Conservation (phyloP, 1,140 invertebrate species). For the Drosophila varians region DNA sequence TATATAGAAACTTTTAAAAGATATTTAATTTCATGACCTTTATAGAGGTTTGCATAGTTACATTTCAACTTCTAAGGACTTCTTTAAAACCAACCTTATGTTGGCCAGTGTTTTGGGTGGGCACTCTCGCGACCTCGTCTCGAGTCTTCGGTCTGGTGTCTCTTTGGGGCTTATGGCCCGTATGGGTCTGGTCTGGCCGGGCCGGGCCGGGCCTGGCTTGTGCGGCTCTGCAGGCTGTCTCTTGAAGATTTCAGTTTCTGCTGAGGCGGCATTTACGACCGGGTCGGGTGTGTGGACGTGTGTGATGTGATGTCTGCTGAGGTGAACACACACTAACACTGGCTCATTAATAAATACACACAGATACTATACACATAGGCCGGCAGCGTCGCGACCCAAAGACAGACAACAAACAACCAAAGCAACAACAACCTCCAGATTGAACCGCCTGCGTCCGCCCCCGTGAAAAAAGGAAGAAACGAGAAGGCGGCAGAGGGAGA, state of each 20-base stretch:
- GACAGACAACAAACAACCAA: constrained; percentile 56
- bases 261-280: constrained; percentile 47
- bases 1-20: too few species aligned
- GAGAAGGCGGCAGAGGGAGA: constrained; percentile 27
- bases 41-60: too few species aligned
- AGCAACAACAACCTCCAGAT: constrained; percentile 53
- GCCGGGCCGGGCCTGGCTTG: background rate
- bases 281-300: background rate
- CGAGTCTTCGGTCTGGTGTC: constrained; percentile 39
- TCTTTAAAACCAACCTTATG: background rate
- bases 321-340: constrained; percentile 58
- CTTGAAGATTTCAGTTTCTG: constrained; percentile 74
- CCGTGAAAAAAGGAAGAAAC: constrained; percentile 7
- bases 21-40: too few species aligned
- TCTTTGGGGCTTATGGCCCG: constrained; percentile 27
- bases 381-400: constrained; percentile 63
- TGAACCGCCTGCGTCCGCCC: constrained; percentile 36
- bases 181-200: constrained; percentile 27
- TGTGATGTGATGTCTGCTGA: constrained; percentile 27
- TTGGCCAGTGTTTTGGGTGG: constrained; percentile 24
- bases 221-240: constrained; percentile 48
- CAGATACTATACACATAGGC: constrained; percentile 33
- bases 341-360: constrained; percentile 39
- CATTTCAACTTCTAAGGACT: too few species aligned
- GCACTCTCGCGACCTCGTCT: constrained; percentile 50